phyloP scores from a whole-genome alignment of 2,797 vertebrate genomes.

The Echeneis naucrates region DNA sequence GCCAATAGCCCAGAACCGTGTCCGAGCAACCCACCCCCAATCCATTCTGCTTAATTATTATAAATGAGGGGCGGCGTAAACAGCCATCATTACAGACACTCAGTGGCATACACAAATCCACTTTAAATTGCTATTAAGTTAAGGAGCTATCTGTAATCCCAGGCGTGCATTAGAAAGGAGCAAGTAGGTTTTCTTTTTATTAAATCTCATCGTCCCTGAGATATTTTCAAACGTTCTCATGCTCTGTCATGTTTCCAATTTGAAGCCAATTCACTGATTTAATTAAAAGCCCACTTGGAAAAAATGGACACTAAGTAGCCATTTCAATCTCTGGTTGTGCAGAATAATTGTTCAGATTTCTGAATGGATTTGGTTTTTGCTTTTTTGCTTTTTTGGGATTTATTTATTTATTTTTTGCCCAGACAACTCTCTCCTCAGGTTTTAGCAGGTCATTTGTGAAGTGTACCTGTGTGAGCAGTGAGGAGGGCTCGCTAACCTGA shows the following conservation, averaged over 20 bases:
- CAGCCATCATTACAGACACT: conserved; percentile 90
- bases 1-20: conserved; percentile 95
- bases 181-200: conserved; percentile 80
- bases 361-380: conserved; percentile 40
- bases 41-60: conserved; percentile 98
- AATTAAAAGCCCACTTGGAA: conserved; percentile 81
- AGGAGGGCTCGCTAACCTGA: conserved; percentile 56
- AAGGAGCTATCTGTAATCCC: conserved; percentile 88
- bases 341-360: conserved; percentile 59
- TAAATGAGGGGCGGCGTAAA: conserved; percentile 93
- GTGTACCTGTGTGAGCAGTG: conserved; percentile 42
- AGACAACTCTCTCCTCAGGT: conserved; percentile 8
- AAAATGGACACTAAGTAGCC: conserved; percentile 78
- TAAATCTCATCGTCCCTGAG: conserved; percentile 84
- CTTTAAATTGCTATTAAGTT: conserved; percentile 91
- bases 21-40: conserved; percentile 80
- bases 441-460: conserved; percentile 23
- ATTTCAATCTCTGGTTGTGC: conserved; percentile 60
- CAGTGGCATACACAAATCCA: conserved; percentile 89
- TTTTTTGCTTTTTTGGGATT: not conserved
- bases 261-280: conserved; percentile 78
- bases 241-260: conserved; percentile 81
- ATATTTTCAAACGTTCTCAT: conserved; percentile 80
- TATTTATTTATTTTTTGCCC: not conserved
- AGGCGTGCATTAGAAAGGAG: conserved; percentile 79